Evolutionary conservation across 2,797 vertebrate species (phyloP), one percentile per base, ranked within the genome.

Genomic region (Pipistrellus pipistrellus): DNA sequence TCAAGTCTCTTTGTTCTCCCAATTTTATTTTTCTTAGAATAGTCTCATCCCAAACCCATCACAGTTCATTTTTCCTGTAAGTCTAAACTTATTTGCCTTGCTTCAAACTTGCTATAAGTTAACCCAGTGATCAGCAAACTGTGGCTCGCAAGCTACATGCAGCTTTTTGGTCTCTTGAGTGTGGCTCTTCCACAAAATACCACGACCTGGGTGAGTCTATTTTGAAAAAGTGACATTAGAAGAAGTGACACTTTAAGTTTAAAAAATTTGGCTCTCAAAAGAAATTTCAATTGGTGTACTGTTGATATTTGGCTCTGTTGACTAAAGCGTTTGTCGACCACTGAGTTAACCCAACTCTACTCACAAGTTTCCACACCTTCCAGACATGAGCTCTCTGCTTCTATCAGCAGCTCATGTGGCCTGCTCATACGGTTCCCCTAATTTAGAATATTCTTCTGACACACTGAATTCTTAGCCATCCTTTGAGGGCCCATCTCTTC

Each of bases 21-120:
- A 4, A 1, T 25, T 30, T 55, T 55, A 77, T 59, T 66, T 78
- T 55, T 38, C n/a, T 80, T 85, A 53, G 12, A 91, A 57, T 80
- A 80, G 23, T 91, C 10, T 62, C 71, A 89, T 57, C 41, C 86
- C 21, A 72, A 92, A 93, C 2, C 32, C 12, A 41, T 15, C 18
- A 85, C 0, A 35, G 41, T 84, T 94, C 27, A 80, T 90, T 91
- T 93, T 85, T 66, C 30, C 14, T 30, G 9, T 23, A 92, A 86
- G 17, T 72, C 62, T 35, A 71, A 89, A 30, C 25, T 53, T 27
- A 32, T 53, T 38, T 82, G 27, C 21, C 27, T 85, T 93, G 55
- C 46, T 77, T 64, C 53, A 66, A 4, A 8, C 35, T 82, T 64
- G 3, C 48, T 30, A 5, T 48, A 64, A 83, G 20, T 89, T 73